These are phyloP conservation scores for Polyploca ridens DNA, from an alignment of 2,888 invertebrate species.

Conservation along the genomic window DNA sequence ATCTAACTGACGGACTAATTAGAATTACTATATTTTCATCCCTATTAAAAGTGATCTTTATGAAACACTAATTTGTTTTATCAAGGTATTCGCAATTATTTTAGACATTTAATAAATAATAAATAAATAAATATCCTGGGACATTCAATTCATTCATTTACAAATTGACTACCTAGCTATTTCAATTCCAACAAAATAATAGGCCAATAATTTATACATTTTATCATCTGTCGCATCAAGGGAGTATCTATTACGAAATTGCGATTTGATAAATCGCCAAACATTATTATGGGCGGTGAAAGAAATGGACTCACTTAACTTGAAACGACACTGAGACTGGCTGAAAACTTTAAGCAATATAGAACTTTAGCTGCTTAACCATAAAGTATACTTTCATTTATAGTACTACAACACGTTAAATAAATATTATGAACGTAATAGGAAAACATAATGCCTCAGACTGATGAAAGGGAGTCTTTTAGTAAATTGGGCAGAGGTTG, in stretches of 20 bases:
- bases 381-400: slow-evolving; percentile 45
- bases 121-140: no score
- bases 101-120: no score
- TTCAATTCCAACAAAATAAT: slow-evolving; percentile 28
- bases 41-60: no score
- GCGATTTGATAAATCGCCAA: slow-evolving; percentile 83
- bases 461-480: slow-evolving; percentile 70
- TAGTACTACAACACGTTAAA: slow-evolving; percentile 47
- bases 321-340: slow-evolving; percentile 60
- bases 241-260: slow-evolving; percentile 83
- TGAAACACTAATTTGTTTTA: not conserved
- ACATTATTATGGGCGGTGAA: slow-evolving; percentile 81
- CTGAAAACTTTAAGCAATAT: slow-evolving; percentile 35
- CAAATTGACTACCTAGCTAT: slow-evolving; percentile 26
- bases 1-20: no score
- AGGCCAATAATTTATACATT: slow-evolving; percentile 60
- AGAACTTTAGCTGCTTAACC: slow-evolving; percentile 37
- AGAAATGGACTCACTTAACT: slow-evolving; percentile 79
- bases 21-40: no score
- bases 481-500: slow-evolving; percentile 65
- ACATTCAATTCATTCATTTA: no score
- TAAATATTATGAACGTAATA: slow-evolving; percentile 72
- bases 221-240: slow-evolving; percentile 73
- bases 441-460: slow-evolving; percentile 69
- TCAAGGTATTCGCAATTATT: not conserved